Evolutionary conservation across 2,113 vertebrate genomes (phyloP).

Genomic region (Passer domesticus): DNA sequence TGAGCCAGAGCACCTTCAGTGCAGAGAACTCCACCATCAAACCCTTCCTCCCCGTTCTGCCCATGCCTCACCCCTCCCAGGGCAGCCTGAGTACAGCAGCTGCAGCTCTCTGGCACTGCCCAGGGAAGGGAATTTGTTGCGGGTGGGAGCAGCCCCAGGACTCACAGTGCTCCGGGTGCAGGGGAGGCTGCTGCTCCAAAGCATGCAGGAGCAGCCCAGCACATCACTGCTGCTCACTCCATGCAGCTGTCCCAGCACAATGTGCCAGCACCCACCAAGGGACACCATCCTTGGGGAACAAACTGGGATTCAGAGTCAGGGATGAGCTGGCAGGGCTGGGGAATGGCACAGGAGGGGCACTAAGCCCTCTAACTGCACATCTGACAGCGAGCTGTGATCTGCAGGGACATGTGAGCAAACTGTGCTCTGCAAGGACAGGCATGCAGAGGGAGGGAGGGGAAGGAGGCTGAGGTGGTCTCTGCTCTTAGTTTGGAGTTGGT

Average conservation of each 20-base stretch:
- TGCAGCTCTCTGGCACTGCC: rapidly evolving
- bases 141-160: rapidly evolving
- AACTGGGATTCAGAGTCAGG: rapidly evolving
- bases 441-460: background rate
- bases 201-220: background rate
- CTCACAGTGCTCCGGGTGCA: background rate
- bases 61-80: too few species aligned
- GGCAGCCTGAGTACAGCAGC: background rate
- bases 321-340: background rate
- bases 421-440: background rate
- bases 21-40: background rate
- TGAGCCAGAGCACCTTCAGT: background rate
- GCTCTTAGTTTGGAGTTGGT: background rate
- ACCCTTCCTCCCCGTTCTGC: background rate
- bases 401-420: background rate
- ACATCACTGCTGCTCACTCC: background rate
- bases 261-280: rapidly evolving
- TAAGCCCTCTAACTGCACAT: rapidly evolving
- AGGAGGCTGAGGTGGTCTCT: background rate
- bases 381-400: background rate
- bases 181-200: rapidly evolving
- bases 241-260: rapidly evolving
- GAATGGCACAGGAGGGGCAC: background rate
- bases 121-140: rapidly evolving
- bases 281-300: background rate